A percentile compares a stretch with the other conserved stretches of the same genome.
Conservation (phyloP, 1,140 invertebrate genomes). For the Octopus sinensis region DNA sequence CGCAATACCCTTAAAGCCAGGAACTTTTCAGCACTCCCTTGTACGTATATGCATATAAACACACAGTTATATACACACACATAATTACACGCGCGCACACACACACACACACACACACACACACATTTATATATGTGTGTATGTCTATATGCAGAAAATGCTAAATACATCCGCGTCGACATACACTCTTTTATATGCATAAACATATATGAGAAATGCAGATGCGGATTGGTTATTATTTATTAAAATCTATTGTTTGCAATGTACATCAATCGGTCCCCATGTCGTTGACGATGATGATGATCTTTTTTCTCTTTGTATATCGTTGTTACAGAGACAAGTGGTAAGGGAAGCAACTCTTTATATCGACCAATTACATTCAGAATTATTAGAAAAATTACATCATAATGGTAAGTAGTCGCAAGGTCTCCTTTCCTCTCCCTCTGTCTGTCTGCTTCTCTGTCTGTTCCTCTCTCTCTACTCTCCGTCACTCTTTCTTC, state of each 20-base stretch:
- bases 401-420: background rate
- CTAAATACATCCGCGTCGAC: too few relatives aligned
- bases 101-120: too few relatives aligned
- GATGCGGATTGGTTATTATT: background rate
- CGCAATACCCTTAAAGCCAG: too few relatives aligned
- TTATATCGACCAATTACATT: background rate
- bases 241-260: background rate
- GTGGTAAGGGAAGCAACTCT: background rate
- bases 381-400: background rate
- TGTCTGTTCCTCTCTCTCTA: background rate
- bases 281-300: background rate
- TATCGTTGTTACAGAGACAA: background rate
- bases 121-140: too few relatives aligned
- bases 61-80: too few relatives aligned
- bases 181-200: too few relatives aligned
- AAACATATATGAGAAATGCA: too few relatives aligned
- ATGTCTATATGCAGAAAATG: too few relatives aligned
- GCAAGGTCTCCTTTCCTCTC: background rate
- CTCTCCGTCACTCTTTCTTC: background rate
- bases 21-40: too few relatives aligned
- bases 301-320: background rate
- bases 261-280: background rate
- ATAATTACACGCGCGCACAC: too few relatives aligned
- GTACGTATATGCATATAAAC: too few relatives aligned
- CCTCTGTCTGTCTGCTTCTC: background rate